Base-by-base conservation (phyloP, 1,140 invertebrate genomes). In the Homalodisca vitripennis region DNA sequence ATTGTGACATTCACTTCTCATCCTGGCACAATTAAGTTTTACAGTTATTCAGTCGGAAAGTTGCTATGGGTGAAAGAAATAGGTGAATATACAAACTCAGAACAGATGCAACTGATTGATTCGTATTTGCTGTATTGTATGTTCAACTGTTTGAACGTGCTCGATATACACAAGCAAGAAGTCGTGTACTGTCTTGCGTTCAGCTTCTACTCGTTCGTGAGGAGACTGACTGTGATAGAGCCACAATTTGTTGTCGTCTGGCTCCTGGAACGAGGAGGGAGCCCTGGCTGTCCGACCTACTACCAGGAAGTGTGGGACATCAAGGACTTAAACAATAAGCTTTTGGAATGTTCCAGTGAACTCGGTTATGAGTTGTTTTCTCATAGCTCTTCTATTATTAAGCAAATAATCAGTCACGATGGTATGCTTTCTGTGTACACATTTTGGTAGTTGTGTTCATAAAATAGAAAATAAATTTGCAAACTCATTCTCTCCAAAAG, bases 41-140 rank as follows among this genome's bases (percentile, higher is more conserved):
- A 27, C 27, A n/a, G 27, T 30, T 60, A 27, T 60, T 3, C 24
- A 27, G 26, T 26, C 3, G 55, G 55, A 2, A 60, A 29, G 26
- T 24, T 60, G 6, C n/a, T 60, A 27, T 13, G 22, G 2, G n/a
- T 30, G 22, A 60, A 60, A 29, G 55, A 60, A 26, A 60, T 60
- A 14, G 55, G 55, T 14, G 22, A 27, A n/a, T 60, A 60, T 27
- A 30, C 55, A 60, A 60, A 60, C 26, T 60, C 55, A 27, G 55
- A 60, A n/a, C 55, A 60, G 55, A 60, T 60, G 55, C 55, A 60
- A 26, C 29, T 60, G 55, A 26, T 60, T 3, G 55, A 27, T 10
- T 27, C 55, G 2, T 60, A 60, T n/a, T n/a, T 60, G 10, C 55
- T 60, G 6, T 60, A 60, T n/a, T 60, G 55, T 60, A 60, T 60